Base-by-base conservation (phyloP, 2,888 invertebrate genomes). In the Temnothorax ravouxi region DNA sequence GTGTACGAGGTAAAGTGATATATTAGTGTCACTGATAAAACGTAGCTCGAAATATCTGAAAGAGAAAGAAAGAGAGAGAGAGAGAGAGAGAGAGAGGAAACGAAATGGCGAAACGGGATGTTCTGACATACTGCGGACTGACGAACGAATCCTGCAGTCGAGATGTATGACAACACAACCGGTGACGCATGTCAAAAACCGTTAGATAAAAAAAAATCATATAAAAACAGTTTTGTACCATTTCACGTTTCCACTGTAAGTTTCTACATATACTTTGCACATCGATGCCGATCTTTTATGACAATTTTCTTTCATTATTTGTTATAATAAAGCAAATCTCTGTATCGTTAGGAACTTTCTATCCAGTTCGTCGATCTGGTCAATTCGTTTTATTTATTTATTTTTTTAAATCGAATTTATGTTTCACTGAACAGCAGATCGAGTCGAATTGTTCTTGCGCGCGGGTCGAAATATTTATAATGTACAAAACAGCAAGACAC, bases 151-250 rank as follows among this genome's bases (percentile, higher is more conserved):
- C 8, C 50, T 76, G 50, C 62, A 50, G 5, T 50, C 21, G 75
- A 75, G 5, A 75, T 75, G 47, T 62, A 38, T 11, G 47, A 59
- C 74, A 75, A 74, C 62, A 62, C 34, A 56, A 9, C 15, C 21
- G 11, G 18, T 50, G 44, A 34, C 18, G 25, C 21, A 15, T 25
- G 9, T 75, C 50, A 75, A 75, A 21, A 25, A 50, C 21, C 21
- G 15, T 75, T 75, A 50, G n/a, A 21, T 18, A 6, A 38, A 52
- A 76, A 62, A 61, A 74, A 18, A 29, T 38, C 13, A 2, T 61
- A 56, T 59, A 29, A 62, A 62, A 61, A 21, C 6, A 47, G 21
- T 62, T 38, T 50, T 11, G 41, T 21, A 47, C 0, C 25, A 67
- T 11, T 67, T 2, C 18, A 29, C 8, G 9, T 41, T 34, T 47